phyloP scores from a whole-genome alignment of 1,140 invertebrate genomes.

The Pogonus chalceus region DNA sequence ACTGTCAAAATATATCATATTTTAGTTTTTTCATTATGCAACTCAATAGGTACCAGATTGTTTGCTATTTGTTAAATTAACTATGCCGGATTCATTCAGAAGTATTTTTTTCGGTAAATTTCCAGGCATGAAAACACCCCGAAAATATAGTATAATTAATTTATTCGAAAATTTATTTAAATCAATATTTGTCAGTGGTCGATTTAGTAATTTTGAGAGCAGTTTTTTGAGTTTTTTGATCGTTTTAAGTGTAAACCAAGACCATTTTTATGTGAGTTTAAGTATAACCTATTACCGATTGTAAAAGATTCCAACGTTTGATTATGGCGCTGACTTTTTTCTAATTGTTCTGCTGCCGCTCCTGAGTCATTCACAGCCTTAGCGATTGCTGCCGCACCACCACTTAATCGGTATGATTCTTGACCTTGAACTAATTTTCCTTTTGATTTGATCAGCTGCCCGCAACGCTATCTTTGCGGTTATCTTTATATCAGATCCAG shows the following conservation, averaged over 20 bases:
- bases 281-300: slow-evolving; percentile 18
- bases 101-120: slow-evolving; percentile 14
- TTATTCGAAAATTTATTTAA: slow-evolving; percentile 16
- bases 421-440: slow-evolving; percentile 18
- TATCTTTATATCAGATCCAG: too few species aligned
- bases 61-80: slow-evolving; percentile 20
- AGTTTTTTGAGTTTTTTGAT: background rate
- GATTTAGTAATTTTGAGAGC: slow-evolving; percentile 3
- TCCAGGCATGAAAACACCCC: slow-evolving; percentile 30
- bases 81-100: slow-evolving; percentile 20
- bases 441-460: background rate
- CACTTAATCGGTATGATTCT: slow-evolving; percentile 28
- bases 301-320: slow-evolving; percentile 18
- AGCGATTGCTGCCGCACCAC: slow-evolving; percentile 24
- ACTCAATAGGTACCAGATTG: slow-evolving; percentile 26
- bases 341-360: slow-evolving; percentile 18
- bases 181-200: slow-evolving; percentile 22
- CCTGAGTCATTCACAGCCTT: slow-evolving; percentile 27
- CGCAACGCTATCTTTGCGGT: background rate
- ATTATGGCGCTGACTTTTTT: slow-evolving; percentile 22
- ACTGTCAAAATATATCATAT: slow-evolving; percentile 22
- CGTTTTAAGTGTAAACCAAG: slow-evolving; percentile 14
- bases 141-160: slow-evolving; percentile 23
- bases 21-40: slow-evolving; percentile 22
- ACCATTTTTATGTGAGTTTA: slow-evolving; percentile 24